Conservation (phyloP, 2,888 invertebrate species). For the Atrina japonica region DNA sequence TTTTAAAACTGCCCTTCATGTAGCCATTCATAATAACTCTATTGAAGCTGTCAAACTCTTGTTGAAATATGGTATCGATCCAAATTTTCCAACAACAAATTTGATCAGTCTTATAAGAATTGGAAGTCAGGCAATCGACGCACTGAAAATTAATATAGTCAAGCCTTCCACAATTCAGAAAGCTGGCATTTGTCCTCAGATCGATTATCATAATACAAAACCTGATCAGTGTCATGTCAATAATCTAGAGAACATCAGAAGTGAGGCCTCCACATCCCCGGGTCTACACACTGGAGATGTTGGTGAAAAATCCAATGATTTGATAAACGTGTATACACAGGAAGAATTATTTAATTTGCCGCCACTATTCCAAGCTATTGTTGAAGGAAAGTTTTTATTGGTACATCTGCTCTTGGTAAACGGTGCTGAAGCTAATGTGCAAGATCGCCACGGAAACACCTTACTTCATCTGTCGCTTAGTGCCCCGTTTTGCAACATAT, state of each 20-base stretch:
- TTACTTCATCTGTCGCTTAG: constrained; percentile 84
- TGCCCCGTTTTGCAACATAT: constrained; percentile 83
- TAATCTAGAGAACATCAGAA: constrained; percentile 30
- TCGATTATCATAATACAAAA: constrained; percentile 23
- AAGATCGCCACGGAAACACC: constrained; percentile 83
- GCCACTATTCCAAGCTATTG: constrained; percentile 84
- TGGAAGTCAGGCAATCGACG: constrained; percentile 37
- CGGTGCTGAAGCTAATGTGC: constrained; percentile 83
- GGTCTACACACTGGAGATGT: constrained; percentile 1
- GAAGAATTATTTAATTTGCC: constrained; percentile 83
- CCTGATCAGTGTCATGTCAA: constrained; percentile 18
- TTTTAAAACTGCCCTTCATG: constrained; percentile 83
- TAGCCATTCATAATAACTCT: constrained; percentile 84
- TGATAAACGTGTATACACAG: constrained; percentile 81
- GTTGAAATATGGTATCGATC: constrained; percentile 83
- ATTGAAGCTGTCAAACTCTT: constrained; percentile 83
- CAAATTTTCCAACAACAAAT: constrained; percentile 82
- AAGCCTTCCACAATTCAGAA: constrained; percentile 25
- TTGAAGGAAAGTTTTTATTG: constrained; percentile 82
- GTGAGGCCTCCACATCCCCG: constrained; percentile 18
- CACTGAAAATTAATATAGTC: constrained; percentile 36
- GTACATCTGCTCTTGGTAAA: constrained; percentile 83
- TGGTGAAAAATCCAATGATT: constrained; percentile 36
- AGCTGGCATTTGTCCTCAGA: constrained; percentile 19
- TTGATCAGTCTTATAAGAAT: constrained; percentile 44